phyloP scores from a whole-genome alignment of 2,797 vertebrate genomes.

The Labroides dimidiatus region DNA sequence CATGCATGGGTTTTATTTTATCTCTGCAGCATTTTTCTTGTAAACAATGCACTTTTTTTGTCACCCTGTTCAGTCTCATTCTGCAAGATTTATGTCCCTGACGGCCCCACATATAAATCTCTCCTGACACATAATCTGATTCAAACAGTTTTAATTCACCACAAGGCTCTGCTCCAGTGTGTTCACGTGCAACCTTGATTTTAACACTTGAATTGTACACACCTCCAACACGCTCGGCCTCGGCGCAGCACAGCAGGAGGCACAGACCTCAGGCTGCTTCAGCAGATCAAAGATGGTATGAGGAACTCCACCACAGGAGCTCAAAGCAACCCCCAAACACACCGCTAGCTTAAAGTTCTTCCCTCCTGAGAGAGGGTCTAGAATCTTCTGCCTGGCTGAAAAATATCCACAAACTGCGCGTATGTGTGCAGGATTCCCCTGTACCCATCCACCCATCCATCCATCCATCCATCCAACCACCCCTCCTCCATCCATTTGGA shows the following conservation, averaged over 20 bases:
- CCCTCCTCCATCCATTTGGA: constrained; percentile 10
- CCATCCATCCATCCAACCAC: constrained; percentile 26
- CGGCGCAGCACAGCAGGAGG: constrained; percentile 48
- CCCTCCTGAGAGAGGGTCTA: not conserved
- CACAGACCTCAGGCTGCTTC: constrained; percentile 58
- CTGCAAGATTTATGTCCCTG: constrained; percentile 43
- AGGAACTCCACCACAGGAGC: not conserved
- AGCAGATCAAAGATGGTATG: constrained; percentile 63
- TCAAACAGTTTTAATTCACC: constrained; percentile 35
- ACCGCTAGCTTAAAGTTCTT: constrained; percentile 18
- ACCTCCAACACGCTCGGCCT: constrained; percentile 2
- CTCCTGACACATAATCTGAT: constrained; percentile 40
- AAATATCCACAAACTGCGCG: not conserved
- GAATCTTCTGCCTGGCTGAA: not conserved
- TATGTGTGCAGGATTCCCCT: constrained; percentile 15
- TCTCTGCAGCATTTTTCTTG: not conserved
- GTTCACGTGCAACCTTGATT: constrained; percentile 41
- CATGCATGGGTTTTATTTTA: not conserved
- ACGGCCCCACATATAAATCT: constrained; percentile 41
- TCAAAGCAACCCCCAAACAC: constrained; percentile 23
- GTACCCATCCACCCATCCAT: constrained; percentile 1
- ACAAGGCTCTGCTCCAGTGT: not conserved
- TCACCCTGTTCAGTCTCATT: not conserved
- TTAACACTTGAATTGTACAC: constrained; percentile 33
- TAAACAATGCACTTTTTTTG: not conserved